Evolutionary conservation across 2,797 vertebrate species (phyloP), one percentile per base, ranked within the genome.

Genomic region (Esox masquinongy): DNA sequence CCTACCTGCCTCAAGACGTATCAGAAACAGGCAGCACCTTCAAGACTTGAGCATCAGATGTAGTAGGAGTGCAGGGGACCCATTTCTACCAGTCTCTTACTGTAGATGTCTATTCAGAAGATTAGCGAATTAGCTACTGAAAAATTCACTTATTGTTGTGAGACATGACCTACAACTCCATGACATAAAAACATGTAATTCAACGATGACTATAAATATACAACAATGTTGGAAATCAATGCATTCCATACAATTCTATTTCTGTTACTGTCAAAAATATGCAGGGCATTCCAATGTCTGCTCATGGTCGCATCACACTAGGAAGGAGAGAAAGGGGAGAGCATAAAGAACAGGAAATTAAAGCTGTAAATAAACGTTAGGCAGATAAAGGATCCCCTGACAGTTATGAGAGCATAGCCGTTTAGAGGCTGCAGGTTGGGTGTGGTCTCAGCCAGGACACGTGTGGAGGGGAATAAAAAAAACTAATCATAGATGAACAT

Each of bases 331-430:
- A 43, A 83, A 86, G 89, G 79, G 80, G 85, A 85, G 88, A 86
- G 87, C 86, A 92, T 91, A 91, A 92, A 93, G 90, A 90, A 91
- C 92, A 94, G 91, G 92, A 93, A 94, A 94, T 94, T 92, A 94
- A 95, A 94, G 93, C 90, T 92, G 93, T 93, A 94, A 94, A 94
- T 94, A 94, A 93, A 92, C 88, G 88, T 89, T 80, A 76, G 84
- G 88, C 86, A 91, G 91, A 93, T 93, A 93, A 90, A 92, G 90
- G 88, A 93, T 92, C 92, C 91, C 86, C 87, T 89, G 91, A 93
- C 91, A 92, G 90, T 91, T 91, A 92, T 92, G 90, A 93, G 90
- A 91, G 92, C 86, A 82, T 85, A 87, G 85, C 87, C 85, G 89
- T 43, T 22, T 70, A 24, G 39, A 79, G 77, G 87, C 87, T 85